These are phyloP conservation scores for Tachysurus vachellii DNA, from an alignment of 2,113 vertebrate genomes.

Conservation along the genomic window DNA sequence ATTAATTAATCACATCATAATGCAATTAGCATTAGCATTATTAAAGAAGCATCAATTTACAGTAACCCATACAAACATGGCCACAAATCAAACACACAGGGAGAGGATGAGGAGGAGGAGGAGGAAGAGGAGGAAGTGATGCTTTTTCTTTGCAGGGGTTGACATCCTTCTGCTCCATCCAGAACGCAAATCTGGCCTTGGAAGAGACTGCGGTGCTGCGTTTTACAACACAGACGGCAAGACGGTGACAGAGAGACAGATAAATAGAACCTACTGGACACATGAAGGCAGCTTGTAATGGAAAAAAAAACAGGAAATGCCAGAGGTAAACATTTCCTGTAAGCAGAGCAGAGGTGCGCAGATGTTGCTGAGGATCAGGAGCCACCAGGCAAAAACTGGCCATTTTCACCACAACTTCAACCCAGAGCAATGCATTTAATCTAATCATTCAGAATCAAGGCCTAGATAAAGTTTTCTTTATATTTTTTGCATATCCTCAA, in stretches of 20 bases:
- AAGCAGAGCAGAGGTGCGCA: neutral
- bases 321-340: slow-evolving; percentile 49
- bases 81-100: slow-evolving; percentile 51
- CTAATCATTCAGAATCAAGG: slow-evolving; percentile 52
- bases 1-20: slow-evolving; percentile 61
- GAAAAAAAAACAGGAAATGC: slow-evolving; percentile 53
- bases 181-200: neutral
- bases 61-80: slow-evolving; percentile 57
- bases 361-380: neutral
- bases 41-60: slow-evolving; percentile 58
- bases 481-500: slow-evolving; percentile 49
- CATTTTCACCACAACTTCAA: slow-evolving; percentile 27
- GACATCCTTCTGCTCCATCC: slow-evolving; percentile 14
- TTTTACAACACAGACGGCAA: neutral
- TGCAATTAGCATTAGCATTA: slow-evolving; percentile 60
- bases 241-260: neutral
- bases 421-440: slow-evolving; percentile 38
- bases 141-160: slow-evolving; percentile 31
- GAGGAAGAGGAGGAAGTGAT: slow-evolving; percentile 7
- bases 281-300: slow-evolving; percentile 47
- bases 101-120: neutral
- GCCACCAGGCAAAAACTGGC: neutral
- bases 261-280: slow-evolving; percentile 8
- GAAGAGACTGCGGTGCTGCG: slow-evolving; percentile 27
- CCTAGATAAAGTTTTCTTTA: slow-evolving; percentile 44